Evolutionary conservation across 2,888 invertebrate genomes (phyloP), one percentile per base, ranked within the genome.

Genomic region (Caradrina kadenii): DNA sequence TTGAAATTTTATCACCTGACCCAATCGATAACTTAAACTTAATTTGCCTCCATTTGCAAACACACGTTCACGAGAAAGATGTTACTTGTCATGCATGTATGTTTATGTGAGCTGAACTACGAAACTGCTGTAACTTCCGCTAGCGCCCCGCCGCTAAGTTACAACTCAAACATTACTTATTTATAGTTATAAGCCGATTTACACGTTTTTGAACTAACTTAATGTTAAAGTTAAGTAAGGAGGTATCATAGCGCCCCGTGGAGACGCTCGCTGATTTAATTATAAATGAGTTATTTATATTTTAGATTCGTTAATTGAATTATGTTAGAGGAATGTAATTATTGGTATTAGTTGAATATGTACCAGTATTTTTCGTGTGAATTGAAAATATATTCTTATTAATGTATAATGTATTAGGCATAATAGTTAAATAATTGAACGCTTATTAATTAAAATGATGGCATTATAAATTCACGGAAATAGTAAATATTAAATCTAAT

Each of bases 121-220:
- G 73, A 72, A 67, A 66, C 73, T 53, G 45, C 67, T 60, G 45
- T 48, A 71, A 76, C 87, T 87, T 87, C 88, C 87, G 84, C 67
- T 61, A 76, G 73, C 83, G 66, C 75, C 89, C 87, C 82, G 86
- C 86, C 63, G 89, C 56, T 84, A 85, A 86, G 77, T 82, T 81
- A 81, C 86, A 83, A 79, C 82, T 84, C 80, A 73, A 83, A 83
- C 82, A 79, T 80, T 69, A 83, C 80, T 84, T 82, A 87, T 86
- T 84, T 84, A 87, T 85, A 77, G 79, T 75, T 81, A 70, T 72
- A 79, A 78, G 73, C 76, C 79, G 83, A 85, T 84, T 84, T 87
- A 84, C 86, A 83, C 76, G 79, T 73, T 79, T 80, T 75, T 73
- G 73, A 77, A 69, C 65, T 71, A 75, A 75, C 71, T 75, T 68